Base-by-base conservation (phyloP, 2,113 vertebrate species). In the Ptychochromis oligacanthus region DNA sequence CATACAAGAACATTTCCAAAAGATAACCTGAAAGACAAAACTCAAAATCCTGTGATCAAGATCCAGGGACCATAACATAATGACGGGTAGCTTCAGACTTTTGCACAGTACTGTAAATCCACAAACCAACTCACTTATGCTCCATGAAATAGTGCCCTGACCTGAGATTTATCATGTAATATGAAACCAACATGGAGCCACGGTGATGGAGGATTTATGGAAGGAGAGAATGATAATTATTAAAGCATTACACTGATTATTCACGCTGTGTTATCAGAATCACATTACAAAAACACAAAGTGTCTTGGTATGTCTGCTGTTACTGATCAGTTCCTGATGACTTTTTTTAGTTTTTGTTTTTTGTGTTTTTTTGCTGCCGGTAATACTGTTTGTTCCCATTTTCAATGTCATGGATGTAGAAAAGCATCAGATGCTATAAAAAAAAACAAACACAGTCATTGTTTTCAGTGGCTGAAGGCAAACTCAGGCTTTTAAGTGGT, bases 321-420 rank as follows among this genome's bases (percentile, higher is more conserved):
- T 78, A 64, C 67, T 67, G 76, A 88, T 82, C 65, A 40, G 57
- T 83, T 77, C 52, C 75, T 90, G 91, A 84, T 89, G 80, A 84
- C 76, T 84, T n/a, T n/a, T n/a, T n/a, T n/a, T 76, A 22, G 11
- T 80, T 24, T 49, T 82, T 61, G 46, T 38, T 49, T 57, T 20
- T 58, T 36, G n/a, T n/a, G n/a, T n/a, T 36, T 75, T 79, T 82
- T 18, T 46, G 38, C 72, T 40, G 75, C 38, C 43, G 28, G 24
- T 81, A 20, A 76, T 3, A 26, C 40, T 72, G 60, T 40, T 59
- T 79, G 87, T 18, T 67, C 11, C 9, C 40, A 26, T 75, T 86
- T 84, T 61, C n/a, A 85, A 79, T 52, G 56, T 55, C 26, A 11
- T 17, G 34, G 70, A 36, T 11, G 46, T 18, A 54, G 49, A 88